Evolutionary conservation across 1,140 invertebrate species (phyloP).

Genomic region (Andricus grossulariae): DNA sequence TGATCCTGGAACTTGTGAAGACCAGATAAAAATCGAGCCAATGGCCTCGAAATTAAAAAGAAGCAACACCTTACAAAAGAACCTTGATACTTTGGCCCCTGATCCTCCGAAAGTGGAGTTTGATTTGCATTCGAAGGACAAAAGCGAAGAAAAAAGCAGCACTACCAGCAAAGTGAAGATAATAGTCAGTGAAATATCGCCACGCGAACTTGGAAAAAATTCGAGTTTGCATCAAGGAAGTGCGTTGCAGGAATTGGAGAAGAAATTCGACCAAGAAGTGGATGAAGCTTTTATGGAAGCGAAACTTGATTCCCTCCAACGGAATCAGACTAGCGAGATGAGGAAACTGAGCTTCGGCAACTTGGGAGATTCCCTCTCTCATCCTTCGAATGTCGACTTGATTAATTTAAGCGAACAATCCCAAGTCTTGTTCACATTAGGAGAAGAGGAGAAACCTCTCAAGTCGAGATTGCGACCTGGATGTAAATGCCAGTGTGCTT

Average conservation of each 20-base stretch:
- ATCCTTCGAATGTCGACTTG: slow-evolving; percentile 51
- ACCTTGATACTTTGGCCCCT: slow-evolving; percentile 56
- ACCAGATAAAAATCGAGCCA: background rate
- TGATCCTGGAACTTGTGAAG: background rate
- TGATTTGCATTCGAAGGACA: slow-evolving; percentile 45
- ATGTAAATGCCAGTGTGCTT: slow-evolving; percentile 64
- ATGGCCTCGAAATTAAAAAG: slow-evolving; percentile 57
- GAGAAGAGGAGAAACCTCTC: slow-evolving; percentile 82
- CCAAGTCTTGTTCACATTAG: slow-evolving; percentile 84
- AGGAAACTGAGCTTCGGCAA: slow-evolving; percentile 42
- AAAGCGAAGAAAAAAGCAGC: slow-evolving; percentile 46
- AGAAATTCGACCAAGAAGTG: slow-evolving; percentile 47
- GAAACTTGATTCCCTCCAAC: slow-evolving; percentile 49
- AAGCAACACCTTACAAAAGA: slow-evolving; percentile 60
- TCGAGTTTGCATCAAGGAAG: slow-evolving; percentile 37
- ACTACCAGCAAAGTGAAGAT: slow-evolving; percentile 63
- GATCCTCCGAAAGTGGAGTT: slow-evolving; percentile 46
- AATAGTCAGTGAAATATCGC: slow-evolving; percentile 56
- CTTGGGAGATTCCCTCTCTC: slow-evolving; percentile 30
- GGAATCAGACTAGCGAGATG: slow-evolving; percentile 35
- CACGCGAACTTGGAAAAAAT: slow-evolving; percentile 36
- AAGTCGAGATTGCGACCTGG: slow-evolving; percentile 41
- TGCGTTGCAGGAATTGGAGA: slow-evolving; percentile 46
- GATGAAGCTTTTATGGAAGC: slow-evolving; percentile 52
- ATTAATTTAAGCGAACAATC: slow-evolving; percentile 54